Evolutionary conservation across 2,888 invertebrate genomes (phyloP), one percentile per base, ranked within the genome.

Genomic region (Lasioglossum vierecki): DNA sequence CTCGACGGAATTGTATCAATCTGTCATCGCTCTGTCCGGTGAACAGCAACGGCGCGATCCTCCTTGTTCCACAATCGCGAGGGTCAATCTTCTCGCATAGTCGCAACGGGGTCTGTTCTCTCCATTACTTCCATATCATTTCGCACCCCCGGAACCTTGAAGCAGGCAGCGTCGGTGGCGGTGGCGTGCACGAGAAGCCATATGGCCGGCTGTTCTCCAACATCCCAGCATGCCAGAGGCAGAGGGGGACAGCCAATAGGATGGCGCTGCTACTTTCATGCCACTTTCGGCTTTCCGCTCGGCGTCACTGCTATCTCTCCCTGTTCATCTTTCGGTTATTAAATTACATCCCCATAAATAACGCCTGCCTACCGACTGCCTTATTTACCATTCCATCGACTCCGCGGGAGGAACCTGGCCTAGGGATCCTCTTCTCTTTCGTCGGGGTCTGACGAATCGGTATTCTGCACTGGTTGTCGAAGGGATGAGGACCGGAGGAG

Each of bases 121-220:
- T 93, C 92, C 92, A 94, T 95, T 95, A 95, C 95, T 95, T 95
- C 95, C 94, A 94, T 95, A 94, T 95, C 94, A 95, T 95, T 95
- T 95, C 94, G 91, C 95, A 94, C 95, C 95, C 94, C 91, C 93
- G 92, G 91, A 93, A 89, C 80, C 86, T 76, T 73, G 70, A 68
- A 83, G 80, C 68, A 72, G 80, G 57, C n/a, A n/a, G 57, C n/a
- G 11, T n/a, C 57, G 9, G 57, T 1, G n/a, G 1, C 11, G 11
- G n/a, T 2, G 4, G n/a, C 57, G 4, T 44, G 44, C 44, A 84
- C 87, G 53, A 22, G 79, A 60, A 73, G 92, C 94, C 94, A 94
- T 94, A 94, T 94, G 94, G 94, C 93, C 89, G 88, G 84, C 80
- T 76, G 80, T 83, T 79, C 86, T 35, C 79, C 80, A 80, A 57